Conservation (phyloP, 1,140 invertebrate genomes). For the Nixonia krombeini region DNA sequence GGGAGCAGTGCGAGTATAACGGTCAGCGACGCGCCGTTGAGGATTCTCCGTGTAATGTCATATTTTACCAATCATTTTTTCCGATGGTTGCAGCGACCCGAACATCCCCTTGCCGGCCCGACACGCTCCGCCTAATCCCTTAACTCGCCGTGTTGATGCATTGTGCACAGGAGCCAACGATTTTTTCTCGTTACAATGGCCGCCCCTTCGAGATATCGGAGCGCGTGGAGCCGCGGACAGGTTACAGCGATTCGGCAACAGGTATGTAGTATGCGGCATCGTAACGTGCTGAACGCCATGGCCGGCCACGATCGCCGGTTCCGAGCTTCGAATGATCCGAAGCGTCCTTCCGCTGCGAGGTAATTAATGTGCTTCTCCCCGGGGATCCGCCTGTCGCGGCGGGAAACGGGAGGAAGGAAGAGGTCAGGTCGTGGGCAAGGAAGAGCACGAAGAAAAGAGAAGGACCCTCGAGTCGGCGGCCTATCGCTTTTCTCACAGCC, state of each 20-base stretch:
- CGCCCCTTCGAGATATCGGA: slow-evolving; percentile 15
- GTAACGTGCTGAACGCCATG: slow-evolving; percentile 32
- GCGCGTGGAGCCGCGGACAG: slow-evolving; percentile 16
- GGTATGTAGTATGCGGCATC: slow-evolving; percentile 25
- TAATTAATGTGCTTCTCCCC: slow-evolving; percentile 61
- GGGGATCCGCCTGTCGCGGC: slow-evolving; percentile 30
- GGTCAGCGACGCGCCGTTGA: too few relatives aligned
- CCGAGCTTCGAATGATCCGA: slow-evolving; percentile 62
- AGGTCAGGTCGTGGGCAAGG: slow-evolving; percentile 36
- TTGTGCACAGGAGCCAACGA: slow-evolving; percentile 3
- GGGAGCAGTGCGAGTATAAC: too few relatives aligned
- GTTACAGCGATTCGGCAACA: slow-evolving; percentile 31
- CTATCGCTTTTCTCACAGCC: slow-evolving; percentile 61
- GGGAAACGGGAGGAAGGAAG: slow-evolving; percentile 14
- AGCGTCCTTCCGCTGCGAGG: slow-evolving; percentile 48
- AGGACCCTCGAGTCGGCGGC: slow-evolving; percentile 43
- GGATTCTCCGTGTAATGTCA: neutral
- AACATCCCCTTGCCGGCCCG: neutral
- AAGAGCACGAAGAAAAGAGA: slow-evolving; percentile 32
- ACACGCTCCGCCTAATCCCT: slow-evolving; percentile 7
- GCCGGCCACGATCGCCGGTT: slow-evolving; percentile 19
- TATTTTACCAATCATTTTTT: neutral
- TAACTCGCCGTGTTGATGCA: slow-evolving; percentile 2
- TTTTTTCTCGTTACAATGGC: neutral
- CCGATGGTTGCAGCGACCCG: neutral